Base-by-base conservation (phyloP, 2,113 vertebrate species). In the Geococcyx californianus region DNA sequence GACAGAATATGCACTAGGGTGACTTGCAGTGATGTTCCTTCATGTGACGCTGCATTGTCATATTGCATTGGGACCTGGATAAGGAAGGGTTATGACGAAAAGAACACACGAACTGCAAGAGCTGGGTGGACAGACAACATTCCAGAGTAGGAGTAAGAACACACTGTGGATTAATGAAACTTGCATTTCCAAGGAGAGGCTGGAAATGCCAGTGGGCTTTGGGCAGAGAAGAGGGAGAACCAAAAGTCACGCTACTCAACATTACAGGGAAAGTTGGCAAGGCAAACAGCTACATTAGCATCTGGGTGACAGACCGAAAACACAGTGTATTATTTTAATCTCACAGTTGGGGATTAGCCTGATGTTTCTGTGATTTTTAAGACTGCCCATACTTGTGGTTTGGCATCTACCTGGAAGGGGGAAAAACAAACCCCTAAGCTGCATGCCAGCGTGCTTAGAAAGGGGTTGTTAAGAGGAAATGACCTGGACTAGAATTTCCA, bases 41-140 rank as follows among this genome's bases (percentile, higher is more conserved):
- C 7, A 1, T 3, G 11, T 5, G 5, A 33, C 6, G 5, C 3
- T 44, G 49, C 0, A 1, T 17, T 42, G 29, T 23, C 11, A 1
- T 28, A 66, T 20, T 36, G 36, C 55, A 54, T 21, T 45, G 62
- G 54, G 47, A 85, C 26, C 56, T 64, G 23, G 12, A 82, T 70
- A 18, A 88, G 12, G 36, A 80, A 70, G 38, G 31, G 11, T 26
- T 28, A 11, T 21, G 31, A 77, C 20, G 34, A 62, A 73, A 63
- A 55, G 47, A 72, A 68, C 59, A 69, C 29, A 49, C 33, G 69
- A 42, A 36, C 44, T 68, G 45, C 23, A 82, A 47, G 38, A 84
- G 59, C 70, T 79, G 59, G 18, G 28, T 4, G 3, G 78, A 54
- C 25, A 38, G 15, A 73, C 9, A 4, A 55, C 21, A 40, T n/a